Base-by-base conservation (phyloP, 2,113 vertebrate species). In the Alces alces region DNA sequence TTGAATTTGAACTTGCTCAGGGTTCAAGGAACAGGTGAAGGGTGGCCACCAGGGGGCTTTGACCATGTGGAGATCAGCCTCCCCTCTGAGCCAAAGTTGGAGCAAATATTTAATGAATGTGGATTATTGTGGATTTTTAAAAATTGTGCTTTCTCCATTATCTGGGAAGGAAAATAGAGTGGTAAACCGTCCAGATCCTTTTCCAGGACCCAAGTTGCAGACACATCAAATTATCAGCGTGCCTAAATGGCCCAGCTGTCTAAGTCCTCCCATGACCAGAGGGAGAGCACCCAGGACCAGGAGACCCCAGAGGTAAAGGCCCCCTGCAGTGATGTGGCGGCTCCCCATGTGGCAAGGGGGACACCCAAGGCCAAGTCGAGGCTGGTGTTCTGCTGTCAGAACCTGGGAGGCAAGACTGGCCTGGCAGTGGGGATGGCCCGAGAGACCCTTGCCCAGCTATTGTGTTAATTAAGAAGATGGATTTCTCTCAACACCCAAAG, bases 21-120 rank as follows among this genome's bases (percentile, higher is more conserved):
- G 50, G 36, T 16, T 91, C 36, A 13, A 85, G 60, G 54, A 85
- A 50, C 17, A 93, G 85, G 47, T 50, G 55, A 93, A 15, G 2
- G 15, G 9, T 94, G 90, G 91, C 97, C 98, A 97, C 90, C 79
- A 97, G 97, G 85, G 97, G 96, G 85, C 92, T 61, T 85, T 0
- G 16, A 84, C 28, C 17, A n/a, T 27, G 5, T 45, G 45, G 73
- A 86, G 55, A 54, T 95, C 86, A 73, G 39, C 16, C 13, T 89
- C 19, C 1, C 36, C 25, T 88, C 19, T 30, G n/a, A 64, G 64
- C 45, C 43, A 60, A 95, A 95, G 13, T 86, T 54, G 33, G 58
- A 95, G 45, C 55, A 93, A 96, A 96, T 79, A 61, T 36, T 97
- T 64, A 91, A 39, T 54, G 47, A 82, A 7, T 55, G 54, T 66